phyloP scores from a whole-genome alignment of 2,797 vertebrate species.

The Lacerta agilis region DNA sequence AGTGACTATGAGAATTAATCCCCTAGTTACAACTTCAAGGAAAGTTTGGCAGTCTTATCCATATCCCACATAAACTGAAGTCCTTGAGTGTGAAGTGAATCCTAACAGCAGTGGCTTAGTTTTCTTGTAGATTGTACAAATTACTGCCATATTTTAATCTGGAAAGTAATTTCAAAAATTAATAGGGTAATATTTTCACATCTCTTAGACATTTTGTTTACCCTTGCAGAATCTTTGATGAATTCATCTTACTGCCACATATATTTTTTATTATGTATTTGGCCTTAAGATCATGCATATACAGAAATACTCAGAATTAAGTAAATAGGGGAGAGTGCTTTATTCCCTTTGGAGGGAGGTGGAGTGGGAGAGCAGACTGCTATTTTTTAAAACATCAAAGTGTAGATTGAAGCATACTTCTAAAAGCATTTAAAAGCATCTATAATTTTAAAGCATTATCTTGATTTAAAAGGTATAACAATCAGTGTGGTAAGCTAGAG shows the following conservation, averaged over 20 bases:
- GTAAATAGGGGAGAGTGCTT: background rate
- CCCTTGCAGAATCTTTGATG: constrained; percentile 26
- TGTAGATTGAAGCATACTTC: background rate
- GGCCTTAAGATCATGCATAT: constrained; percentile 9
- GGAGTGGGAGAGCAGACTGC: background rate
- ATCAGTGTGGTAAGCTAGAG: background rate
- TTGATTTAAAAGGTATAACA: background rate
- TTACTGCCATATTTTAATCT: constrained; percentile 6
- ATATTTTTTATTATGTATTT: background rate
- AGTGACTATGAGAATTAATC: background rate
- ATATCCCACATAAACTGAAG: background rate
- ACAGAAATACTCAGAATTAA: background rate
- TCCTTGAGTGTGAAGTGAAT: background rate
- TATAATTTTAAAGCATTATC: background rate
- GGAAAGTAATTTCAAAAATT: constrained; percentile 26
- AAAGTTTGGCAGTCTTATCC: background rate
- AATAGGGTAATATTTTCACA: background rate
- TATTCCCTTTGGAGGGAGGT: background rate
- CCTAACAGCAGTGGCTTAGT: background rate
- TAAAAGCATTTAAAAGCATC: background rate
- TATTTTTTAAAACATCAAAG: background rate
- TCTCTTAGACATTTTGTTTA: background rate
- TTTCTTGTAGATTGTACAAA: background rate
- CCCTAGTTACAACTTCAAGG: background rate
- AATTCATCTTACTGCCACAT: constrained; percentile 15